Evolutionary conservation across 2,888 invertebrate genomes (phyloP).

Genomic region (Ormyrus thymus): DNA sequence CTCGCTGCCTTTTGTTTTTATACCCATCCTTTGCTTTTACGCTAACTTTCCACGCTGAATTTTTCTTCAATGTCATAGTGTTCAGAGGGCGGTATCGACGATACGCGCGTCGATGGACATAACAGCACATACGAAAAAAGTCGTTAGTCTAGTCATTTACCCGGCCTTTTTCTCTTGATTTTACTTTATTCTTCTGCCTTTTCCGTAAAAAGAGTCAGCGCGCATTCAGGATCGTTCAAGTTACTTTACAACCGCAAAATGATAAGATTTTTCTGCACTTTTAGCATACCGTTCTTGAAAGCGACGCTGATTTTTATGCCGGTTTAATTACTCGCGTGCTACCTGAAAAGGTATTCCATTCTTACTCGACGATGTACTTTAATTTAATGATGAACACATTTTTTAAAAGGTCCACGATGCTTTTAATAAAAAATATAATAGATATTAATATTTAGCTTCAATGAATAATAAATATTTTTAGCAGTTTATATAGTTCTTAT

Average conservation of each 20-base stretch:
- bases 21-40: constrained; percentile 66
- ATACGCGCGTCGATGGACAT: not conserved
- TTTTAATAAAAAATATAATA: too few species aligned
- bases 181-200: not conserved
- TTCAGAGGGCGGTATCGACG: not conserved
- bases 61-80: constrained; percentile 32
- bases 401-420: too few species aligned
- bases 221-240: not conserved
- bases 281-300: too few species aligned
- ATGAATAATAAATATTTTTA: too few species aligned
- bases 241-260: not conserved
- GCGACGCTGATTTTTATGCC: too few species aligned
- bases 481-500: too few species aligned
- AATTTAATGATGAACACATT: too few species aligned
- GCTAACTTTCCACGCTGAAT: constrained; percentile 60
- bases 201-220: too few species aligned
- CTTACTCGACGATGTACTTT: too few species aligned
- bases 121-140: constrained; percentile 1
- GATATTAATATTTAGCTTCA: too few species aligned
- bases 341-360: too few species aligned
- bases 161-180: not conserved
- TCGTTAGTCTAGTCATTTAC: constrained; percentile 6
- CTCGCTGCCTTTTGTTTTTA: constrained; percentile 53
- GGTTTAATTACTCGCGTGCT: too few species aligned
- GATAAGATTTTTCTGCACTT: not conserved